phyloP scores from a whole-genome alignment of 2,113 vertebrate species.

The Catharus fuscescens region DNA sequence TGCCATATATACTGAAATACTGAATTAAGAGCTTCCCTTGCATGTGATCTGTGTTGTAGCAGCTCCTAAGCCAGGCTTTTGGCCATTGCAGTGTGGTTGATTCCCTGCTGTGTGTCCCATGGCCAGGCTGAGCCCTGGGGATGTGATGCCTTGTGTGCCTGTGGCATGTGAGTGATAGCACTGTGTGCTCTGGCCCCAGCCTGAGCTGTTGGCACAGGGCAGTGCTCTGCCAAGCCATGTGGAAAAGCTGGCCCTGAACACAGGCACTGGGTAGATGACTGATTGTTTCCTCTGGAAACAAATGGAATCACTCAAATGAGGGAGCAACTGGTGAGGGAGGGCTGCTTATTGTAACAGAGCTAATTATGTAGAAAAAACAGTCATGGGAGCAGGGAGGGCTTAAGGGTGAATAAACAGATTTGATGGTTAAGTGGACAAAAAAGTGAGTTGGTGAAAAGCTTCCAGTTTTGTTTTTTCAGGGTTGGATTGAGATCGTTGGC shows the following conservation, averaged over 20 bases:
- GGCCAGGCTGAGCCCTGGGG: background rate
- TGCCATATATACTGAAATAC: background rate
- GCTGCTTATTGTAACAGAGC: slow-evolving; percentile 40
- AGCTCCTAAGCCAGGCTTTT: background rate
- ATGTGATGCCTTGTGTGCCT: background rate
- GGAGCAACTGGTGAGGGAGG: background rate
- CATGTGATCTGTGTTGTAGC: background rate
- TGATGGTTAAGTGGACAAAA: slow-evolving; percentile 40
- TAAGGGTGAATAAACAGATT: slow-evolving; percentile 41
- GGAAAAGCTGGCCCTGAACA: slow-evolving; percentile 8
- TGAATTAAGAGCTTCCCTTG: background rate
- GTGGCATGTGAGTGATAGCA: background rate
- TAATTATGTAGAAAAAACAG: slow-evolving; percentile 45
- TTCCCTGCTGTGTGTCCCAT: background rate
- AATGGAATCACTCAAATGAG: slow-evolving; percentile 8
- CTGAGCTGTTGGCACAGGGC: background rate
- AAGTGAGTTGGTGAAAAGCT: slow-evolving; percentile 31
- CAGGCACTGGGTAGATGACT: background rate
- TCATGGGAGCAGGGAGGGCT: slow-evolving; percentile 11
- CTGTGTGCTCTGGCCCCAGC: background rate
- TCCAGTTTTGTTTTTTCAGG: slow-evolving; percentile 74
- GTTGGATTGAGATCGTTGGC: slow-evolving; percentile 98
- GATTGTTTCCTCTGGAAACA: slow-evolving; percentile 44
- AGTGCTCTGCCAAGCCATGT: background rate
- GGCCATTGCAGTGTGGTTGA: background rate